Base-by-base conservation (phyloP, 2,797 vertebrate genomes). In the Sandelia bainsii region DNA sequence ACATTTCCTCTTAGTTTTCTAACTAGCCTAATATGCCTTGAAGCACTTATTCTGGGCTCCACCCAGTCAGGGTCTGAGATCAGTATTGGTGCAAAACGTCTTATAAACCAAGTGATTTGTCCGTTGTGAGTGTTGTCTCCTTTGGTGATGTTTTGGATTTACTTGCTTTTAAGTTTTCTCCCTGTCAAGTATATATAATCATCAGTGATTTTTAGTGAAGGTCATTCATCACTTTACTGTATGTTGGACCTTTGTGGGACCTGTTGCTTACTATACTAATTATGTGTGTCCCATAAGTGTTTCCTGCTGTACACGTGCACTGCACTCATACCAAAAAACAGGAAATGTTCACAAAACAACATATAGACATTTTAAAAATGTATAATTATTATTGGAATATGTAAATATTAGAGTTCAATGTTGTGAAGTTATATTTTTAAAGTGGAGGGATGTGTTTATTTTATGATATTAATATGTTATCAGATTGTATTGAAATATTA, bases 1-100 rank as follows among this genome's bases (percentile, higher is more conserved):
- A 75, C 20, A 39, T 81, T 69, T 71, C 37, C 51, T 80, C 81
- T 75, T 39, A 32, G 42, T 69, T 70, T 57, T 64, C 34, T 62
- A 65, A 75, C 50, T 77, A 8, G 40, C 19, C 39, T 20, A 54
- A 61, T 23, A 45, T 70, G 12, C 52, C 11, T 68, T 48, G 53
- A 53, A 78, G 52, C 34, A 50, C 13, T 22, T 44, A 68, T 61
- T 72, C 8, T 68, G 51, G 16, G 48, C 52, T 59, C 7, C 23
- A 53, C 49, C 19, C 39, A 66, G 51, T 69, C 20, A 61, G 51
- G 10, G 8, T 51, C 19, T 50, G 39, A 65, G 19, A 39, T 72
- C 1, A 34, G 0, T 77, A 44, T 39, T 40, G 3, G 45, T 53
- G 32, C 2, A 44, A 50, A 63, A 67, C 10, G 50, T 53, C 20